phyloP scores from a whole-genome alignment of 2,888 invertebrate species.

The Spisula subtruncata region DNA sequence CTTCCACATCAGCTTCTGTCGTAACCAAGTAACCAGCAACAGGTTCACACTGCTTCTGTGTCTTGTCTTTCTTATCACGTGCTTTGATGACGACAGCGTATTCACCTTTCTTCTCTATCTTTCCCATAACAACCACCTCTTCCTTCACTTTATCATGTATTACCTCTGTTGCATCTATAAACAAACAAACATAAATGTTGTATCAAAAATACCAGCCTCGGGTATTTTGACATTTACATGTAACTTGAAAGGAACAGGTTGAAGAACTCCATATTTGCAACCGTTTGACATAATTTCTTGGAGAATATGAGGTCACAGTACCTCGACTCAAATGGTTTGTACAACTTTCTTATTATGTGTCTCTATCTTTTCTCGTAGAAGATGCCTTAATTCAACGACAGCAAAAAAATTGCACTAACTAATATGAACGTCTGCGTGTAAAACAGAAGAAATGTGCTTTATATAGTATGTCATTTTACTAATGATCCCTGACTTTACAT shows the following conservation, averaged over 20 bases:
- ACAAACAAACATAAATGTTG: background rate
- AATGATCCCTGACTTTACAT: no score
- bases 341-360: no score
- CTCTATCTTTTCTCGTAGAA: no score
- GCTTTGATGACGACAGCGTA: constrained; percentile 30
- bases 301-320: no score
- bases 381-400: no score
- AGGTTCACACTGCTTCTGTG: background rate
- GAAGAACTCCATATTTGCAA: background rate
- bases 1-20: constrained; percentile 14
- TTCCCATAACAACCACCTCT: constrained; percentile 15
- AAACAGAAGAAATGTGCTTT: no score
- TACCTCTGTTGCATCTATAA: constrained; percentile 22
- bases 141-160: background rate
- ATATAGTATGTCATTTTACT: no score
- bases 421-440: no score
- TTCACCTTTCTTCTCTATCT: constrained; percentile 29
- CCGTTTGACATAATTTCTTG: background rate
- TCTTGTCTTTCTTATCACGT: constrained; percentile 18
- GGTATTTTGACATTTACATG: background rate
- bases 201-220: no score
- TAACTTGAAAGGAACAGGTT: background rate
- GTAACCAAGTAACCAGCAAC: constrained; percentile 38
- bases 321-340: no score
- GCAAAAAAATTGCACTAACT: no score